phyloP scores from a whole-genome alignment of 2,888 invertebrate genomes.

The Ophion slaviceki region DNA sequence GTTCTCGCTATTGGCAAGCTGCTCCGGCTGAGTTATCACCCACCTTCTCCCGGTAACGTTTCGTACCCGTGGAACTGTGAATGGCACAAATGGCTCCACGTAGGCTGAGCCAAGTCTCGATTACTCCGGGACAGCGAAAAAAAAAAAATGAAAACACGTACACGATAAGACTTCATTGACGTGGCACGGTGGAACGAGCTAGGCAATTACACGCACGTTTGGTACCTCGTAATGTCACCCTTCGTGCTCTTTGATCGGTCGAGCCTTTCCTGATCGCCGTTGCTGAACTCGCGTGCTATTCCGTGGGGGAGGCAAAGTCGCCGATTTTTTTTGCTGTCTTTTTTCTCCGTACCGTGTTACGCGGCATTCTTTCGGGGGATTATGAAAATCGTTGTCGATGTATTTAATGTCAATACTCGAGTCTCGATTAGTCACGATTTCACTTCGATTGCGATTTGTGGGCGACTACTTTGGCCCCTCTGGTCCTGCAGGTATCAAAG shows the following conservation, averaged over 20 bases:
- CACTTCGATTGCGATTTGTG: background rate
- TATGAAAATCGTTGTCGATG: background rate
- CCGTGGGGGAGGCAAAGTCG: background rate
- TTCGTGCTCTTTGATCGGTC: constrained; percentile 43
- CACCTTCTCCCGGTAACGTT: background rate
- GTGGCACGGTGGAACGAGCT: constrained; percentile 50
- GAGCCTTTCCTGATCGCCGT: constrained; percentile 47
- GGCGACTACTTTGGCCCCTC: background rate
- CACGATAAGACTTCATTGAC: constrained; percentile 58
- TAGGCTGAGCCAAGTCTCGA: constrained; percentile 32
- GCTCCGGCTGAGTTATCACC: background rate
- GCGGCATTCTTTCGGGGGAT: background rate
- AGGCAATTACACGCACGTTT: constrained; percentile 59
- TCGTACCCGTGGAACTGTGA: constrained; percentile 14
- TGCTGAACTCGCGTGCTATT: constrained; percentile 22
- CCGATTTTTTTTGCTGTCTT: no score
- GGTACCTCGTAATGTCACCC: constrained; percentile 35
- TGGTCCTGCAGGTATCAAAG: background rate
- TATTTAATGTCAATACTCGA: background rate
- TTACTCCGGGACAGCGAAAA: constrained; percentile 39
- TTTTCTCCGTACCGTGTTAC: background rate
- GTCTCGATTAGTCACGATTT: constrained; percentile 19
- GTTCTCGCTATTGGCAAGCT: constrained; percentile 31
- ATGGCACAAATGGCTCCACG: constrained; percentile 42
- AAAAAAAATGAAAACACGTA: constrained; percentile 6